These are phyloP conservation scores for Nothoprocta pentlandii DNA, from an alignment of 2,113 vertebrate species.

Conservation along the genomic window DNA sequence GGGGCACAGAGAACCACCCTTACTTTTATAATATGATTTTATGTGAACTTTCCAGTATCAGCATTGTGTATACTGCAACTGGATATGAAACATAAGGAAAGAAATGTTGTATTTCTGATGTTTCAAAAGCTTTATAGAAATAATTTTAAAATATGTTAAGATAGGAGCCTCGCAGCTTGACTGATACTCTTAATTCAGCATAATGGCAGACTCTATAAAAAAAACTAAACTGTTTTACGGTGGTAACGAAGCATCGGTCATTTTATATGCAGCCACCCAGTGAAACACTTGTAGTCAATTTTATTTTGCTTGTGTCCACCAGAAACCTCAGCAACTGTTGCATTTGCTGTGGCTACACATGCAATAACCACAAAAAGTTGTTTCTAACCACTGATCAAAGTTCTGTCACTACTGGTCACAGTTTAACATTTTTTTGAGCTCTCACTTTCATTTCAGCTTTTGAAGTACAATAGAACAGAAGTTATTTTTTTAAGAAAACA, in stretches of 20 bases:
- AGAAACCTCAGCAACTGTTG: conserved; percentile 19
- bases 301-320: conserved; percentile 41
- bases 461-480: not conserved
- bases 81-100: not conserved
- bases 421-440: not conserved
- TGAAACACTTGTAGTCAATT: not conserved
- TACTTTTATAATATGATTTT: not conserved
- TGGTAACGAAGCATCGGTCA: not conserved
- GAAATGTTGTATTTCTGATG: not conserved
- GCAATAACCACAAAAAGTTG: conserved; percentile 36
- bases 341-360: conserved; percentile 45
- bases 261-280: not conserved
- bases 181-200: not conserved
- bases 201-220: not conserved
- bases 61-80: not conserved
- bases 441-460: not conserved
- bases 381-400: conserved; percentile 38
- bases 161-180: not conserved
- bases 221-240: not conserved
- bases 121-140: not conserved
- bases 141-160: not conserved
- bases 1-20: not conserved
- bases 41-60: not conserved
- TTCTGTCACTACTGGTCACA: conserved; percentile 2
- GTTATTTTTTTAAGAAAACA: not conserved